Evolutionary conservation across 2,888 invertebrate genomes (phyloP).

Genomic region (Drosophila buzzatii): DNA sequence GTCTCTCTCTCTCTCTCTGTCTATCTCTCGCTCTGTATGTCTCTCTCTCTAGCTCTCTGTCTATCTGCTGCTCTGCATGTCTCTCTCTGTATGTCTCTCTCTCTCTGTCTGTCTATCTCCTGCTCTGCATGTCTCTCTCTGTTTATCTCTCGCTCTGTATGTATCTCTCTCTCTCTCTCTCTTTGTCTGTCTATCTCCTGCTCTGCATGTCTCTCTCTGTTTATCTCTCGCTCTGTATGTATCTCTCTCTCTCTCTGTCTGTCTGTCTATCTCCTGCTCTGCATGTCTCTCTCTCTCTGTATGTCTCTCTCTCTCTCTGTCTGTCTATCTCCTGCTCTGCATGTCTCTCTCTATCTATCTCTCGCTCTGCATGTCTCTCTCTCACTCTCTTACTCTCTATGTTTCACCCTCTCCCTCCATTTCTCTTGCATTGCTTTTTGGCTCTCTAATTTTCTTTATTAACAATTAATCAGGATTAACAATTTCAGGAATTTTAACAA

Average conservation of each 20-base stretch:
- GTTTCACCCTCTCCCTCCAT: background rate
- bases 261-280: too few species aligned
- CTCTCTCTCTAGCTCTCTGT: too few species aligned
- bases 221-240: background rate
- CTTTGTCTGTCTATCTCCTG: background rate
- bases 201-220: too few species aligned
- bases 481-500: background rate
- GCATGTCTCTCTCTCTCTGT: too few species aligned
- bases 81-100: too few species aligned
- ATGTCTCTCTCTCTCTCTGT: background rate
- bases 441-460: background rate
- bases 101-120: too few species aligned
- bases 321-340: background rate
- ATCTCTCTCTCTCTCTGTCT: background rate
- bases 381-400: background rate
- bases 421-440: background rate
- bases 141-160: too few species aligned
- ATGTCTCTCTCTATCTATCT: background rate
- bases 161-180: too few species aligned
- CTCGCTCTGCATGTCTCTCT: background rate
- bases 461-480: background rate
- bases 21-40: too few species aligned
- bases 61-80: too few species aligned
- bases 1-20: background rate
- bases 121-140: too few species aligned